Conservation (phyloP, 2,113 vertebrate genomes). For the Polypterus bichir region DNA sequence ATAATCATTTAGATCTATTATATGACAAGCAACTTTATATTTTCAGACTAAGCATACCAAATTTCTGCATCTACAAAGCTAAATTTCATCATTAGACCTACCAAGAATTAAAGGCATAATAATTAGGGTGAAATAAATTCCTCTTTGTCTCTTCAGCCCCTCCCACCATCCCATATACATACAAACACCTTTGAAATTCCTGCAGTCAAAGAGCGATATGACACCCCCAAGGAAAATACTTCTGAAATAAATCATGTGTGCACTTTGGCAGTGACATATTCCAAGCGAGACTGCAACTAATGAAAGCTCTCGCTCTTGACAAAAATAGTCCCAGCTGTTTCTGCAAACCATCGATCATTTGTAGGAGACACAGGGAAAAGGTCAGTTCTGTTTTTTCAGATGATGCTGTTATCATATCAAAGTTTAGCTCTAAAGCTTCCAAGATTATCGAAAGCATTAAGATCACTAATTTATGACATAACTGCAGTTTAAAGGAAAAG, state of each 20-base stretch:
- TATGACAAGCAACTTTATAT: no score
- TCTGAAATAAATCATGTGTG: constrained; percentile 21
- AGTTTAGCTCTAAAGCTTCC: not conserved
- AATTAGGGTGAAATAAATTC: no score
- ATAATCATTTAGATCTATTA: no score
- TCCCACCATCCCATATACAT: constrained; percentile 3
- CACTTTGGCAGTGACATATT: constrained; percentile 19
- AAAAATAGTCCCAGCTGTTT: constrained; percentile 5
- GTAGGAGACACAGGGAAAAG: not conserved
- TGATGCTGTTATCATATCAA: not conserved
- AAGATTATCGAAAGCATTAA: constrained; percentile 2
- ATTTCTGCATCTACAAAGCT: no score
- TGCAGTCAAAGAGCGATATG: not conserved
- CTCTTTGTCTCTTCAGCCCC: not conserved
- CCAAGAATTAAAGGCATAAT: no score
- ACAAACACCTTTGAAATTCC: not conserved
- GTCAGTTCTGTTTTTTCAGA: constrained; percentile 10
- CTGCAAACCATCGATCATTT: constrained; percentile 19
- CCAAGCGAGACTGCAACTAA: constrained; percentile 16
- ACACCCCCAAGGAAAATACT: constrained; percentile 18
- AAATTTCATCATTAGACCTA: no score
- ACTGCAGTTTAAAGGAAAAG: no score
- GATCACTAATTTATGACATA: constrained; percentile 1
- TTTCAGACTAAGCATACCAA: no score
- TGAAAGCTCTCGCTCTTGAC: constrained; percentile 20